Base-by-base conservation (phyloP, 2,888 invertebrate genomes). In the Hipparchia semele region DNA sequence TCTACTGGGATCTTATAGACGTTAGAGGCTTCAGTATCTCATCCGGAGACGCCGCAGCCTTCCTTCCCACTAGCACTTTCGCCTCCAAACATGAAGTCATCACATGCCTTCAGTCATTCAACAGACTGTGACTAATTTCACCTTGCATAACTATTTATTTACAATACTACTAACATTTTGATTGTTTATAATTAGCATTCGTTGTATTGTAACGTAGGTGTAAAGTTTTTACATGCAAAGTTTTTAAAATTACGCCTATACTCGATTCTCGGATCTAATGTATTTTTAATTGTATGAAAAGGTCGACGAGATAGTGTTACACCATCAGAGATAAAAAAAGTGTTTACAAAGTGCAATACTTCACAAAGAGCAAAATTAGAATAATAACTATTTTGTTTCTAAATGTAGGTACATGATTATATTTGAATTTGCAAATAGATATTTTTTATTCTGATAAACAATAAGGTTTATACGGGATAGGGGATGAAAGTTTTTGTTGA, bases 1-100 rank as follows among this genome's bases (percentile, higher is more conserved):
- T 59, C 69, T 67, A 45, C 69, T 71, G 69, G 65, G 67, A 71
- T 70, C 67, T 54, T 39, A n/a, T 59, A 56, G 39, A 58, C 59
- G 23, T 61, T 68, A 46, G 62, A 68, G 45, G 66, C 66, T 60
- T 46, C 49, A 62, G 68, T 67, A 64, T 69, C 70, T 60, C 61
- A 60, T 53, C 51, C 53, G 23, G 62, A 53, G 66, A 56, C 56
- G 64, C 23, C 51, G 49, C 71, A 76, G 66, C 76, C 76, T 76
- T 74, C 72, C 76, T 39, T 56, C 72, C 76, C 73, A 77, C 76
- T 65, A 61, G 62, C 77, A 80, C 84, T 85, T 83, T 84, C 85
- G 80, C 81, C 79, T 80, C 76, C 80, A 71, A 75, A 73, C 75
- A 73, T 78, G 78, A 79, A 77, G 75, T 79, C 73, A 78, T 77